Evolutionary conservation across 2,888 invertebrate species (phyloP), one percentile per base, ranked within the genome.

Genomic region (Seladonia tumulorum): DNA sequence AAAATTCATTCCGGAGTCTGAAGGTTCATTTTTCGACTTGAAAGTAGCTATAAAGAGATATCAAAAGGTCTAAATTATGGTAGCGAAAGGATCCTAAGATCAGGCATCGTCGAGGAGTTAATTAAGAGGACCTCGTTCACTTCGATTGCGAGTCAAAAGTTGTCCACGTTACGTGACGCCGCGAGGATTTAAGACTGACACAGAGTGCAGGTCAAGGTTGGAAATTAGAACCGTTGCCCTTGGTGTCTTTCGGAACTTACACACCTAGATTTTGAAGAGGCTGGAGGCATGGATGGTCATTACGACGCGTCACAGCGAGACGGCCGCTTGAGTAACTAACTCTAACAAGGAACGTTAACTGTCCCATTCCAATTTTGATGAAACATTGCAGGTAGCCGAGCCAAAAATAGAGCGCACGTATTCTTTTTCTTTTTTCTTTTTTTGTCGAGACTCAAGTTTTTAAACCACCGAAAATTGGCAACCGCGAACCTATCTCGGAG

Each of bases 301-400:
- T 63, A 63, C 63, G 63, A 29, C 63, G 63, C 63, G 29, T 29
- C 63, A 29, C 63, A 29, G 16, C 63, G 29, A 63, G 63, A 29
- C 63, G 29, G 2, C 29, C 29, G 63, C 63, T 29, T 0, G 63
- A 63, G 63, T 63, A 29, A 29, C 63, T 16, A 25, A 29, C 63
- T 63, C 63, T 63, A 63, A 63, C 63, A 63, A 63, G 25, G 63
- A 63, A 29, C 63, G 63, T 63, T 63, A 63, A 29, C 63, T 63
- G 63, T 63, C 29, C 29, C 63, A 29, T 63, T 29, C 63, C 63
- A 63, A 63, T 63, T 63, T 63, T 29, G 63, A 29, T 63, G 63
- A 63, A 29, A 70, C 42, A 29, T 35, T 12, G 73, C 47, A 47
- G 29, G 35, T 73, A 22, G 49, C 5, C 2, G 47, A 35, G 29